Evolutionary conservation across 1,140 invertebrate genomes (phyloP).

Genomic region (Myzus persicae): DNA sequence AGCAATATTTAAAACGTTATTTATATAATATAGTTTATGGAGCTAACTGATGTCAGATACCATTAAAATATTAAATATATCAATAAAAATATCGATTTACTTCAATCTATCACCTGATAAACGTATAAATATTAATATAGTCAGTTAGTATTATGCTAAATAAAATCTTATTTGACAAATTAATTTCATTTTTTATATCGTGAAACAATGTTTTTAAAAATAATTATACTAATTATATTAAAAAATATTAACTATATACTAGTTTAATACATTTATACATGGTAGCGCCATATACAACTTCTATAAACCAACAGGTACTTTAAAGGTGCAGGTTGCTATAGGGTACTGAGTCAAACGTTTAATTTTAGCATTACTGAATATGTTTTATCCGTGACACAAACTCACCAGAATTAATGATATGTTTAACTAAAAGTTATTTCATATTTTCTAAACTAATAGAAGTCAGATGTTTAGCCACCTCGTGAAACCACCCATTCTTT

Average conservation of each 20-base stretch:
- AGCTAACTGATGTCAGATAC: background rate
- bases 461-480: constrained; percentile 42
- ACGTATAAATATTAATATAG: background rate
- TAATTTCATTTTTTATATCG: background rate
- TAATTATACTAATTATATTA: background rate
- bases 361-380: constrained; percentile 17
- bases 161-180: background rate
- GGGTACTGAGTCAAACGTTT: background rate
- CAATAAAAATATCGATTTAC: background rate
- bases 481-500: constrained; percentile 32
- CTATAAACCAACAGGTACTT: background rate
- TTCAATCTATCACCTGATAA: background rate
- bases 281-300: background rate
- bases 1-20: background rate
- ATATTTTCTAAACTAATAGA: background rate
- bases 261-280: background rate
- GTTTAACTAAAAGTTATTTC: constrained; percentile 9
- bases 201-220: background rate
- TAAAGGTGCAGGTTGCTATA: background rate
- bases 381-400: background rate
- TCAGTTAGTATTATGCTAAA: background rate
- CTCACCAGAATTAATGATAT: background rate
- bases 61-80: background rate
- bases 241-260: no score
- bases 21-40: background rate